Base-by-base conservation (phyloP, 2,888 invertebrate species). In the Oscheius myriophilus region DNA sequence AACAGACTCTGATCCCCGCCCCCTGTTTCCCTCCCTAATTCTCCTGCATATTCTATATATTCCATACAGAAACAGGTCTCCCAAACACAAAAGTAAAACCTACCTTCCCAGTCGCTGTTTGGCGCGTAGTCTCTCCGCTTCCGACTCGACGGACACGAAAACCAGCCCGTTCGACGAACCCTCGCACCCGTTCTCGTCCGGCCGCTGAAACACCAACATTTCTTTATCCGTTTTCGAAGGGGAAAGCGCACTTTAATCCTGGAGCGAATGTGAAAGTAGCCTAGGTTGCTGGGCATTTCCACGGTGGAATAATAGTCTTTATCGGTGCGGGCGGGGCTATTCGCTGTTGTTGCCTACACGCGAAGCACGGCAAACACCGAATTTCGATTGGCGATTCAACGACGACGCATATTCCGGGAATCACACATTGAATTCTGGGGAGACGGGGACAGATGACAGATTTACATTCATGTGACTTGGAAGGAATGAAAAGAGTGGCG, bases 141-240 rank as follows among this genome's bases (percentile, higher is more conserved):
- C 67, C 43, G 67, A 67, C 53, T 70, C 70, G 45, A 70, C 51
- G 41, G 64, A 58, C 39, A 70, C 70, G 51, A 70, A 70, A 18
- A 55, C 57, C 39, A 70, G 42, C 23, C 66, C 66, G 55, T 45
- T 45, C 23, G 59, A 51, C 26, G 46, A 9, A 14, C 46, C 61
- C 33, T 61, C 61, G 18, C 23, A 33, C 12, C 33, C 66, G 66
- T 42, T 51, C 25, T 53, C 67, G 41, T 53, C 59, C 25, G 59
- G 33, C 45, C 61, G 46, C 67, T 67, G 53, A 49, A 67, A 33
- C 33, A 33, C 9, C 33, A 33, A 33, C 33, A 6, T 33, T 33
- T 33, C 33, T 33, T 9, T 33, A 33, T 33, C 11, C 18, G 16
- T 49, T 2, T n/a, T 16, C 23, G 18, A 25, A 54, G n/a, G n/a